Evolutionary conservation across 2,888 invertebrate species (phyloP).

Genomic region (Cephus rjabovi): DNA sequence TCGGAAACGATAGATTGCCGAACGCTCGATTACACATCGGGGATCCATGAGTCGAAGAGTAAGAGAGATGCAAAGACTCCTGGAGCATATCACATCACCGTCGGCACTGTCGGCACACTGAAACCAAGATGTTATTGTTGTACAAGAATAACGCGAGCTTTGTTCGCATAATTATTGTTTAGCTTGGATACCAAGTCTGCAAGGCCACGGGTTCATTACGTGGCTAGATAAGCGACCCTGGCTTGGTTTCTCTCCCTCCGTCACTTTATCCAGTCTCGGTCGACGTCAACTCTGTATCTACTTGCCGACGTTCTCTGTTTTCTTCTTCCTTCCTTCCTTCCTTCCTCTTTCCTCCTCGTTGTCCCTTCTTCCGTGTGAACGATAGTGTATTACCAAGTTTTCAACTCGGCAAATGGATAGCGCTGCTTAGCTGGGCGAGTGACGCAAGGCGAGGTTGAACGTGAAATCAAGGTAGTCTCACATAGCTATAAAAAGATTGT

Average conservation of each 20-base stretch:
- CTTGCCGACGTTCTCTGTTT: not conserved
- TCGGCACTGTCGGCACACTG: not conserved
- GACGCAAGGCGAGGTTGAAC: not conserved
- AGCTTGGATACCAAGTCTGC: not conserved
- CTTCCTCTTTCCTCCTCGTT: not conserved
- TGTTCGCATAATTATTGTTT: slow-evolving; percentile 3
- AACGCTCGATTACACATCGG: not conserved
- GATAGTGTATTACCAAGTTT: not conserved
- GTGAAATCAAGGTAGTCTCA: not conserved
- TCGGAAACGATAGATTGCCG: not conserved
- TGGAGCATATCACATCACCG: not conserved
- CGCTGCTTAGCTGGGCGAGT: not conserved
- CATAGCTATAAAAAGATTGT: not conserved
- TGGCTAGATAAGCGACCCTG: slow-evolving; percentile 5
- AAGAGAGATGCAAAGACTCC: not conserved
- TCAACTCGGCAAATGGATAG: not conserved
- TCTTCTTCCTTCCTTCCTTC: not conserved
- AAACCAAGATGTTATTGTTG: not conserved
- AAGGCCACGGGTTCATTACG: not conserved
- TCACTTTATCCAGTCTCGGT: not conserved
- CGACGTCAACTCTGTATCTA: not conserved
- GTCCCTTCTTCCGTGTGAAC: not conserved
- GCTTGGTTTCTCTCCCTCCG: not conserved
- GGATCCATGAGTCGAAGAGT: not conserved
- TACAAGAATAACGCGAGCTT: not conserved